These are phyloP conservation scores for Amphipoea oculea DNA, from an alignment of 2,888 invertebrate genomes.

Conservation along the genomic window DNA sequence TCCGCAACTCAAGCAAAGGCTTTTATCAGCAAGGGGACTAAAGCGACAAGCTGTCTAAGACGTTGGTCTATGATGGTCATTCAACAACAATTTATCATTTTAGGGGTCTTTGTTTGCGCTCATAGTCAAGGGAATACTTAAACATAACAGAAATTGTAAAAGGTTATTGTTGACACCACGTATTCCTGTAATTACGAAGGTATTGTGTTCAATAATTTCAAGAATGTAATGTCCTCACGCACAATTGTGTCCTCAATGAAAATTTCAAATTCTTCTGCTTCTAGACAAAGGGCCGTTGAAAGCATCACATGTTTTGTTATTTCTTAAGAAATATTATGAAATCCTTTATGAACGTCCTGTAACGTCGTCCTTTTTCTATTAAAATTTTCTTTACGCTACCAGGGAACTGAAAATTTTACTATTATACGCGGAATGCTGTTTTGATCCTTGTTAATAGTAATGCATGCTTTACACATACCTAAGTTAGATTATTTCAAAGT, in stretches of 20 bases:
- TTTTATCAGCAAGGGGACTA: background rate
- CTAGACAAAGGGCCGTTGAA: slow-evolving; percentile 46
- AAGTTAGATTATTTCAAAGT: background rate
- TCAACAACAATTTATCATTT: slow-evolving; percentile 38
- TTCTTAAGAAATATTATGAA: slow-evolving; percentile 17
- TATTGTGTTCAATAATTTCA: slow-evolving; percentile 46
- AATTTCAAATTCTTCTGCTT: slow-evolving; percentile 37
- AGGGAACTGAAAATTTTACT: background rate
- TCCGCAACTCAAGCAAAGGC: background rate
- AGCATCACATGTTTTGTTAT: slow-evolving; percentile 14
- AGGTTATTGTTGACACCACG: slow-evolving; percentile 46
- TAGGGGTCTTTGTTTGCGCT: slow-evolving; percentile 47
- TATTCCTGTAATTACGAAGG: slow-evolving; percentile 41
- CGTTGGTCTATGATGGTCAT: slow-evolving; percentile 16
- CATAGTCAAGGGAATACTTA: slow-evolving; percentile 16
- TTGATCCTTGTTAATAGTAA: background rate
- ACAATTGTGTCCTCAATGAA: slow-evolving; percentile 29
- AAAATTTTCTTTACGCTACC: slow-evolving; percentile 2
- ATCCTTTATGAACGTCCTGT: too few species aligned
- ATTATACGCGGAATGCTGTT: background rate
- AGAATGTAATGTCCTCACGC: slow-evolving; percentile 12
- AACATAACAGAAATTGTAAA: slow-evolving; percentile 20
- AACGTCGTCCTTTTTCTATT: too few species aligned
- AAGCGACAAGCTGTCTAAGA: slow-evolving; percentile 5
- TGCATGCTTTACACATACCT: background rate